Conservation (phyloP, 2,113 vertebrate genomes). For the Oryzias javanicus region DNA sequence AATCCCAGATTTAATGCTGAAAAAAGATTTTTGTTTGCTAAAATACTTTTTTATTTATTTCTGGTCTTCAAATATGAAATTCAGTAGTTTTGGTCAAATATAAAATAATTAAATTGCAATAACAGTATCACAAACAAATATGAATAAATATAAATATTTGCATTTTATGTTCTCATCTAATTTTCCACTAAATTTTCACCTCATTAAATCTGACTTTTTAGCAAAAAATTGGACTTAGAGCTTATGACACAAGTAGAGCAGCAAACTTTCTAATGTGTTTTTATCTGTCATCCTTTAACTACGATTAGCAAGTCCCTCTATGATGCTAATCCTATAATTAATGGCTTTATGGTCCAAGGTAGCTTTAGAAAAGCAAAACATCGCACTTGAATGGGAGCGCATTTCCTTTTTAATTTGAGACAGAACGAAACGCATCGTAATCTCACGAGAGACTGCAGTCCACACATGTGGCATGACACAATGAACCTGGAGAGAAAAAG, state of each 20-base stretch:
- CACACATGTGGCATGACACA: conserved; percentile 15
- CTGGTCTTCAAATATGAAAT: too few relatives aligned
- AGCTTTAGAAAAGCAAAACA: conserved; percentile 21
- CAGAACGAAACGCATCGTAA: not conserved
- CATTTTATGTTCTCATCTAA: too few relatives aligned
- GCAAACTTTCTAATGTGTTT: not conserved
- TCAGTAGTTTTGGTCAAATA: too few relatives aligned
- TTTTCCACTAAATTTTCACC: too few relatives aligned
- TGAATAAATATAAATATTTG: too few relatives aligned
- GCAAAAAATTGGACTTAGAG: not conserved
- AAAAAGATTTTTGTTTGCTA: too few relatives aligned
- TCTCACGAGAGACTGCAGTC: conserved; percentile 16
- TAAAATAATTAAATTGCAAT: too few relatives aligned
- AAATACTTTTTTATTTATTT: too few relatives aligned
- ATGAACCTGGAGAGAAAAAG: conserved; percentile 15
- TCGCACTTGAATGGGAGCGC: conserved; percentile 19
- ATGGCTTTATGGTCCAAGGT: conserved; percentile 31
- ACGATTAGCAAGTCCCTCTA: conserved; percentile 38
- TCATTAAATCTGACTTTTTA: too few relatives aligned
- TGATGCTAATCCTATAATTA: conserved; percentile 49
- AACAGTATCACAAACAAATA: too few relatives aligned
- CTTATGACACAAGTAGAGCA: not conserved
- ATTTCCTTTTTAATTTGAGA: conserved; percentile 15
- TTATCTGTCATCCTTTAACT: not conserved
- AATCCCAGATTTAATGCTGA: too few relatives aligned